phyloP scores from a whole-genome alignment of 2,888 invertebrate species.

The Acronicta aceris region DNA sequence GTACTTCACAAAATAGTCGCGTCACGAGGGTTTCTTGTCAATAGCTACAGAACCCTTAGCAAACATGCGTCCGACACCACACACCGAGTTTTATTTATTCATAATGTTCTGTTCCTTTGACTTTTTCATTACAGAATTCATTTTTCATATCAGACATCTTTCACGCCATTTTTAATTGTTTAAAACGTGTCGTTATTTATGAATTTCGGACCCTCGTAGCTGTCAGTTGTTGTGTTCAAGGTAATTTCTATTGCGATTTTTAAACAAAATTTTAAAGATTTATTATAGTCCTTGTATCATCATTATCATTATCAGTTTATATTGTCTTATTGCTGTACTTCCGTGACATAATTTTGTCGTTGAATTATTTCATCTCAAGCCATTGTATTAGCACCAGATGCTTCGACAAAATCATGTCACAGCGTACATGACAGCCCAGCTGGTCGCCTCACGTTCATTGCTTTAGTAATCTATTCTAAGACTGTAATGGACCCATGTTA shows the following conservation, averaged over 20 bases:
- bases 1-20: neutral
- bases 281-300: no score
- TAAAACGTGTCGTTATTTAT: slow-evolving; percentile 20
- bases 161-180: slow-evolving; percentile 42
- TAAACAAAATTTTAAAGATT: neutral
- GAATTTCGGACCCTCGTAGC: slow-evolving; percentile 2
- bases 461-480: no score
- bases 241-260: slow-evolving; percentile 3
- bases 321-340: no score
- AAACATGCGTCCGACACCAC: slow-evolving; percentile 9
- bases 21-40: no score
- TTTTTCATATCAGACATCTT: slow-evolving; percentile 49
- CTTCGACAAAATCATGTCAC: no score
- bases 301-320: no score
- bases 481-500: no score
- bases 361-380: no score
- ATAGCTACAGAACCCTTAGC: neutral
- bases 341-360: no score
- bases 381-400: no score
- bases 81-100: slow-evolving; percentile 25
- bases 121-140: slow-evolving; percentile 39
- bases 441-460: no score
- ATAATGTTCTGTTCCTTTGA: slow-evolving; percentile 27
- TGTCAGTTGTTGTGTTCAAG: slow-evolving; percentile 3
- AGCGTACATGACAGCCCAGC: no score